These are phyloP conservation scores for Elysia chlorotica DNA, from an alignment of 1,140 invertebrate species.

Conservation along the genomic window DNA sequence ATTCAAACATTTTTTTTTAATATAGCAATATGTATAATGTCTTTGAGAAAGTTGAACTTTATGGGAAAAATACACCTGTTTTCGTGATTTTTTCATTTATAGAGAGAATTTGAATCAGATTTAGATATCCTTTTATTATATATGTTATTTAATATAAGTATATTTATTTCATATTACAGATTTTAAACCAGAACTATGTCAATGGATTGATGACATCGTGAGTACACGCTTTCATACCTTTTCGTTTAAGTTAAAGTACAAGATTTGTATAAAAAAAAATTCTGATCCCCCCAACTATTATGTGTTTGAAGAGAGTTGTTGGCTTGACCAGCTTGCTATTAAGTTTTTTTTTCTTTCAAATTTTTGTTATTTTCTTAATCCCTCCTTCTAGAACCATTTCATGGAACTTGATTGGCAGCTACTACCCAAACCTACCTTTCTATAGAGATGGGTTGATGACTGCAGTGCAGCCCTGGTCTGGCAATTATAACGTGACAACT, in stretches of 20 bases:
- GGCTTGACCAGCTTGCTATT: no score
- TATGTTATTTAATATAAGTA: not conserved
- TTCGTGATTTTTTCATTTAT: no score
- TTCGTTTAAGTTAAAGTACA: no score
- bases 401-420: constrained; percentile 58
- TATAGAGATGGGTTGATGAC: constrained; percentile 57
- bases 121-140: not conserved
- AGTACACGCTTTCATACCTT: no score
- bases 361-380: not conserved
- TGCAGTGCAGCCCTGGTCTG: constrained; percentile 55
- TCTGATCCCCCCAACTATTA: no score
- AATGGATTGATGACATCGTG: constrained; percentile 59
- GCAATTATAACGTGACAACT: constrained; percentile 49
- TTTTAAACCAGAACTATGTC: constrained; percentile 61
- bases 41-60: not conserved
- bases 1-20: not conserved
- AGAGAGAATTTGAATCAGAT: no score
- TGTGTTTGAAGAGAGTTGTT: no score
- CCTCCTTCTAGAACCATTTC: constrained; percentile 48
- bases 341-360: not conserved
- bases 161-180: constrained; percentile 31
- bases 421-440: constrained; percentile 51
- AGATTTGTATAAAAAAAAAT: no score
- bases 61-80: not conserved
- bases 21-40: not conserved